These are phyloP conservation scores for Seriola aureovittata DNA, from an alignment of 2,113 vertebrate species.

Conservation along the genomic window DNA sequence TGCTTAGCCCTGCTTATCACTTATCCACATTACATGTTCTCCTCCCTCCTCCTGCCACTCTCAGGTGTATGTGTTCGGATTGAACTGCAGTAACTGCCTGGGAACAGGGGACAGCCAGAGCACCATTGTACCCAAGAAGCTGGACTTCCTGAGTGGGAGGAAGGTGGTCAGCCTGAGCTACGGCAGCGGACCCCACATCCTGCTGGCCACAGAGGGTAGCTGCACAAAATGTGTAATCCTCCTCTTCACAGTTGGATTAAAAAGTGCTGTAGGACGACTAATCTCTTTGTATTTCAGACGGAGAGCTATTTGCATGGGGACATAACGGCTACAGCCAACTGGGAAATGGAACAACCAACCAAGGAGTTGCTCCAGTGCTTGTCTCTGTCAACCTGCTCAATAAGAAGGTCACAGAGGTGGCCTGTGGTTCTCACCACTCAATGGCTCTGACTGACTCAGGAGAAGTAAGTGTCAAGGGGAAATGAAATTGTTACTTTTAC, in stretches of 20 bases:
- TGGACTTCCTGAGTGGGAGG: conserved; percentile 93
- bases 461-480: conserved; percentile 87
- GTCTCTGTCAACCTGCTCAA: conserved; percentile 92
- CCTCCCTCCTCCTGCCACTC: background rate
- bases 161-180: conserved; percentile 95
- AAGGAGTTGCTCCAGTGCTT: conserved; percentile 91
- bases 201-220: conserved; percentile 94
- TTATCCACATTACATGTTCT: conserved; percentile 7
- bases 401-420: conserved; percentile 93
- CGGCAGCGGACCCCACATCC: conserved; percentile 95
- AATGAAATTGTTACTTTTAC: background rate
- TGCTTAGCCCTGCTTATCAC: conserved; percentile 40
- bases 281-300: conserved; percentile 85
- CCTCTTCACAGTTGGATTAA: conserved; percentile 9
- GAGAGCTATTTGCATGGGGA: conserved; percentile 96
- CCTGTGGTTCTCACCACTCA: conserved; percentile 98
- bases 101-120: conserved; percentile 97
- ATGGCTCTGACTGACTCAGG: conserved; percentile 93
- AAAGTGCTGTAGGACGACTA: conserved; percentile 2
- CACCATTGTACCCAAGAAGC: conserved; percentile 93
- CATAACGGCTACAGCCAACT: conserved; percentile 98
- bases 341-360: conserved; percentile 95
- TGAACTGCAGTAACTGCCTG: conserved; percentile 97
- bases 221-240: conserved; percentile 2
- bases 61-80: conserved; percentile 94